Evolutionary conservation across 2,113 vertebrate species (phyloP).

Genomic region (Bubalus kerabau): DNA sequence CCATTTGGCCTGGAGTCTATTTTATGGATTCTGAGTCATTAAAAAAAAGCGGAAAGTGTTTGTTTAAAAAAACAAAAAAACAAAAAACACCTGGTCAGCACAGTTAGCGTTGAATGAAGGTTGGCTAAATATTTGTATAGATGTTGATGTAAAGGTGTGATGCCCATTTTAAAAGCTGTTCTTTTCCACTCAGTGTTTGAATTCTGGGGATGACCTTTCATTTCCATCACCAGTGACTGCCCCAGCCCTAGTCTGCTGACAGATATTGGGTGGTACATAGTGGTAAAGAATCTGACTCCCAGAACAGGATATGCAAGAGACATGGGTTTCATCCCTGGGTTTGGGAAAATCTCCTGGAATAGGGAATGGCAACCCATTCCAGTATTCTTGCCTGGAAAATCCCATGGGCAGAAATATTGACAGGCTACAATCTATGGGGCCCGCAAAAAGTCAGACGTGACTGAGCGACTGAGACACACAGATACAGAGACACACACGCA

Average conservation of each 20-base stretch:
- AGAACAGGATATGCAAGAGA: not conserved
- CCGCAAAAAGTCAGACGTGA: not conserved
- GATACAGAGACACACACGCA: not conserved
- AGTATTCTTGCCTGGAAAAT: not conserved
- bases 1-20: not conserved
- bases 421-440: not conserved
- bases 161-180: not conserved
- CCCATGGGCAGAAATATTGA: not conserved
- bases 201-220: not conserved
- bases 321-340: not conserved
- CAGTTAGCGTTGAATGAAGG: not conserved
- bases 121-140: not conserved
- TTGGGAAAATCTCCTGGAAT: not conserved
- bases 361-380: not conserved
- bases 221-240: not conserved
- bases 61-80: not conserved
- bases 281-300: not conserved
- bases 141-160: not conserved
- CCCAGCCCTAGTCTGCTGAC: not conserved
- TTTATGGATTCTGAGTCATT: not conserved
- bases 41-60: not conserved
- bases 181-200: not conserved
- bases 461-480: not conserved
- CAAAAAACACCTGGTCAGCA: not conserved
- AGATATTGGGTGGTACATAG: not conserved